Percentiles rank a stretch among this genome's conserved stretches.
These are phyloP conservation scores for Willisornis vidua DNA, from an alignment of 2,113 vertebrate genomes.

Conservation along the genomic window DNA sequence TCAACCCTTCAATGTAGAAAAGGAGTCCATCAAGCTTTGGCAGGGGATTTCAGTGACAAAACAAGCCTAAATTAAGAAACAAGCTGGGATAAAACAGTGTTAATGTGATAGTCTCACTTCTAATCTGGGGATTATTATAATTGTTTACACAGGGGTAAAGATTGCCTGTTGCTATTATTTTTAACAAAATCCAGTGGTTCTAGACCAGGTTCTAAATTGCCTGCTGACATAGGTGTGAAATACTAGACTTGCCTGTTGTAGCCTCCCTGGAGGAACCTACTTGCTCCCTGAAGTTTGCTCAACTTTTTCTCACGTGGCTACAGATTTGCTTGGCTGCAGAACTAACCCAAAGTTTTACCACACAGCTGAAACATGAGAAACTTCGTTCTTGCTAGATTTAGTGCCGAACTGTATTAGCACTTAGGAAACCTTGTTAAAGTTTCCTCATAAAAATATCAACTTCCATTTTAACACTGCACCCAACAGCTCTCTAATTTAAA, in stretches of 20 bases:
- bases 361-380: background rate
- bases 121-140: background rate
- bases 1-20: background rate
- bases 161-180: background rate
- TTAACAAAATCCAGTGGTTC: background rate
- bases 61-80: background rate
- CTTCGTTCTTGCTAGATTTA: background rate
- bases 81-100: background rate
- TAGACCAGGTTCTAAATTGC: background rate
- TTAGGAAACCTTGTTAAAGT: background rate
- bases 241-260: background rate
- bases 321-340: background rate
- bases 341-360: background rate
- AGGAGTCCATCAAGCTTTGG: background rate
- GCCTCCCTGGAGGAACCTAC: background rate
- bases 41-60: background rate
- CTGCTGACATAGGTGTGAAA: background rate
- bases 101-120: background rate
- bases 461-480: background rate
- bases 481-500: background rate
- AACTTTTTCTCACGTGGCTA: fast-evolving
- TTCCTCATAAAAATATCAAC: background rate
- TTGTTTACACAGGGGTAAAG: background rate
- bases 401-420: background rate
- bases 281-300: fast-evolving